Base-by-base conservation (phyloP, 1,140 invertebrate species). In the Oryzaephilus surinamensis region DNA sequence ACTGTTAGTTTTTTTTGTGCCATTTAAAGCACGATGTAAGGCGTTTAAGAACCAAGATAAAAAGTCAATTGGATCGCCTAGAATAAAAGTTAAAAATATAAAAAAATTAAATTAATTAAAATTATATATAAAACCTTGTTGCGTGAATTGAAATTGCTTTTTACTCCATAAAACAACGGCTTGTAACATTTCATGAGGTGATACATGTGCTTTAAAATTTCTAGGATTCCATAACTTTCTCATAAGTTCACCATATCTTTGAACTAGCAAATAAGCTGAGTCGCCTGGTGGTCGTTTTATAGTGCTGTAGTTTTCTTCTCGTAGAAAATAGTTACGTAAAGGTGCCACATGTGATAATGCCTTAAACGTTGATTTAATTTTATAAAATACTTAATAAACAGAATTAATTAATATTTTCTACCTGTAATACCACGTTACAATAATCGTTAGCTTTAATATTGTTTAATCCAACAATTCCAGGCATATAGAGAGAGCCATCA, bases 401-500 rank as follows among this genome's bases (percentile, higher is more conserved):
- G n/a, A n/a, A n/a, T n/a, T n/a, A n/a, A n/a, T n/a, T n/a, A n/a
- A n/a, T 21, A 6, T 11, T 26, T 13, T 14, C 61, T 62, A 92
- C 90, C 71, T 96, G 93, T 30, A 99, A 68, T 43, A 99, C 85
- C 36, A 98, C 96, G 71, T 99, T 99, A 54, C 95, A 98, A 58
- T 99, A 99, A 65, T 99, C 96, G 71, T 97, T 97, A 2, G 89
- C 90, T 67, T 99, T 99, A 45, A 99, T 99, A 64, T 99, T 99
- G 61, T 99, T 99, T 13, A 99, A 69, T 2, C 97, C 97, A 17
- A 92, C 85, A 58, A 97, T 93, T 21, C 92, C 96, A 14, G 97
- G 93, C 47, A 90, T 78, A 63, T 99, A 99, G 51, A 94, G 78
- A 0, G 88, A 93, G 7, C 95, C 93, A 69, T 99, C 93, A 52